Evolutionary conservation across 2,113 vertebrate species (phyloP), one percentile per base, ranked within the genome.

Genomic region (Passer montanus): DNA sequence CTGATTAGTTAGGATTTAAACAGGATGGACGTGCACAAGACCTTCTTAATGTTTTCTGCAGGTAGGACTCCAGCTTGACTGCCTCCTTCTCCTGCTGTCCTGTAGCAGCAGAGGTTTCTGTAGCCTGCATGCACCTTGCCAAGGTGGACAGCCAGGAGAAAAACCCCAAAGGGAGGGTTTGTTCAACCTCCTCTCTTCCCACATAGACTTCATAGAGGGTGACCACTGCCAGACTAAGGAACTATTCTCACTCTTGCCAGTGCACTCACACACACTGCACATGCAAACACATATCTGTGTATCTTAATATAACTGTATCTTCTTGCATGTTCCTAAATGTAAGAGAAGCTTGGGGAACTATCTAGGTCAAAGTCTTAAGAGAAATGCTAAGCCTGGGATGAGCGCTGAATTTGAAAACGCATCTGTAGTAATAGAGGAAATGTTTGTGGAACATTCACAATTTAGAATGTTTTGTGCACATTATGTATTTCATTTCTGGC

Each of bases 11-110:
- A 15, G 22, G 6, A 62, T 86, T 87, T 78, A 41, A 81, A 41
- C 16, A 35, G 50, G 13, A 15, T 69, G 53, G 49, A 43, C 1
- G 0, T 5, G 5, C 0, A 0, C 21, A 2, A 6, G 63, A 39
- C 11, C 60, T 74, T 62, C 23, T 74, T 37, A 31, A 56, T 50
- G 35, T 64, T 77, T 82, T 76, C 85, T 81, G 47, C 70, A 85
- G 55, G 12, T 58, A 28, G 66, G 66, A 60, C 37, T 62, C n/a
- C 82, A 59, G 33, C 24, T n/a, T 67, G 50, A 28, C 35, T 43
- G 18, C 37, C 56, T 77, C 43, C 75, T 84, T 67, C 55, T 59
- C 43, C 46, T 70, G 39, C 70, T 77, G 60, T 63, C 60, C 82
- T 43, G 35, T 31, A 24, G 44, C 58, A 79, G 56, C n/a, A 13